phyloP scores from a whole-genome alignment of 2,113 vertebrate genomes.

The Notothenia rossii region DNA sequence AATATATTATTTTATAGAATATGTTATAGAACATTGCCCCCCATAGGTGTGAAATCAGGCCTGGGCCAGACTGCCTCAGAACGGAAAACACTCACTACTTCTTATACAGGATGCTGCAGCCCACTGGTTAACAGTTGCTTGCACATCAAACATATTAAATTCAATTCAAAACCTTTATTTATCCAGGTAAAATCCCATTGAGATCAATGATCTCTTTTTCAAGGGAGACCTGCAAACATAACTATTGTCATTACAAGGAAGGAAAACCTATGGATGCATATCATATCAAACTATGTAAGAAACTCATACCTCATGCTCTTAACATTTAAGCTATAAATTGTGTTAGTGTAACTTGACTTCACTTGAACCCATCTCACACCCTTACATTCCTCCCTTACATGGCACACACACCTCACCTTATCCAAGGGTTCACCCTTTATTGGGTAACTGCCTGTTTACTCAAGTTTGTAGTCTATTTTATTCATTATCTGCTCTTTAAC shows the following conservation, averaged over 20 bases:
- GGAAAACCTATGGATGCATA: neutral
- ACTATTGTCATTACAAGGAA: conserved; percentile 19
- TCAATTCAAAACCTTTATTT: too few relatives aligned
- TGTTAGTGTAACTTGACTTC: conserved; percentile 36
- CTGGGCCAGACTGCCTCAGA: neutral
- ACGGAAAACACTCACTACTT: too few relatives aligned
- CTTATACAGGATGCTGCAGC: neutral
- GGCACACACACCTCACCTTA: conserved; percentile 33
- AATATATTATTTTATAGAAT: too few relatives aligned
- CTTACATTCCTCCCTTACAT: conserved; percentile 25
- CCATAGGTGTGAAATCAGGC: conserved; percentile 16
- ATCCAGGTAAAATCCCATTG: too few relatives aligned
- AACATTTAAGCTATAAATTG: conserved; percentile 44
- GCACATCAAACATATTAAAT: neutral
- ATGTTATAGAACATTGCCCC: neutral
- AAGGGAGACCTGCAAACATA: too few relatives aligned
- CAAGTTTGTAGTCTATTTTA: conserved; percentile 6
- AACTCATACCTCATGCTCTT: conserved; percentile 3
- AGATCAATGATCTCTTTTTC: too few relatives aligned
- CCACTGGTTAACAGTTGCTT: neutral
- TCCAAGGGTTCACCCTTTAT: conserved; percentile 14
- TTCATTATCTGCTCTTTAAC: neutral
- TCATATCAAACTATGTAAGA: neutral
- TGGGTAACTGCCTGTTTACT: conserved; percentile 48
- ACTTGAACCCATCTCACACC: conserved; percentile 60